A percentile compares a stretch with the other conserved stretches of the same genome.
phyloP scores from a whole-genome alignment of 2,113 vertebrate genomes.

The Caracal caracal region DNA sequence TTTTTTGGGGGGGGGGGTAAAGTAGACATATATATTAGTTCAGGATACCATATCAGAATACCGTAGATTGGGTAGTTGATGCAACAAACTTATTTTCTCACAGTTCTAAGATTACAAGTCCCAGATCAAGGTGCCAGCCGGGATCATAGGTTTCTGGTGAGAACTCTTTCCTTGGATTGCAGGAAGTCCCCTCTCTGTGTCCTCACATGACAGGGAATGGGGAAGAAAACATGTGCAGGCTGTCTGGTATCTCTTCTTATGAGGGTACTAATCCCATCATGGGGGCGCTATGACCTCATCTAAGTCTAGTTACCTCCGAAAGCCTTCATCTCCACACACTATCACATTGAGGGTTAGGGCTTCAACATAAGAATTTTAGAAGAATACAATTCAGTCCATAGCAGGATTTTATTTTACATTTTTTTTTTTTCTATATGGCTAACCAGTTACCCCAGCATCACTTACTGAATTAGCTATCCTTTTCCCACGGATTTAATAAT shows the following conservation, averaged over 20 bases:
- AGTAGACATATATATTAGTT: neutral
- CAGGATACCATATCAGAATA: neutral
- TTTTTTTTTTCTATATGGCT: neutral
- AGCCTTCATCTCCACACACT: neutral
- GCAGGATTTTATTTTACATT: neutral
- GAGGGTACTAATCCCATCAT: neutral
- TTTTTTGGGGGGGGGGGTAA: neutral
- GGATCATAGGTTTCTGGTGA: neutral
- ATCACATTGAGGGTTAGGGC: neutral
- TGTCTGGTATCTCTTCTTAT: neutral
- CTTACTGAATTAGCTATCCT: neutral
- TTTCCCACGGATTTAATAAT: neutral
- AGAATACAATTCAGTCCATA: neutral
- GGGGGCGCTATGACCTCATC: neutral
- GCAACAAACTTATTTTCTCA: neutral
- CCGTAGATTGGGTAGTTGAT: neutral
- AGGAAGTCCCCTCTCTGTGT: neutral
- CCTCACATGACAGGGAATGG: neutral
- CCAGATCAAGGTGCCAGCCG: neutral
- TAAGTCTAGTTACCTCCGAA: neutral
- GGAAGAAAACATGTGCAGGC: neutral
- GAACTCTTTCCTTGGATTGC: neutral
- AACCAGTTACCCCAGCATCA: neutral
- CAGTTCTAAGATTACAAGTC: neutral
- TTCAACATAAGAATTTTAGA: neutral